These are phyloP conservation scores for Penaeus indicus DNA, from an alignment of 1,140 invertebrate species.

Conservation along the genomic window DNA sequence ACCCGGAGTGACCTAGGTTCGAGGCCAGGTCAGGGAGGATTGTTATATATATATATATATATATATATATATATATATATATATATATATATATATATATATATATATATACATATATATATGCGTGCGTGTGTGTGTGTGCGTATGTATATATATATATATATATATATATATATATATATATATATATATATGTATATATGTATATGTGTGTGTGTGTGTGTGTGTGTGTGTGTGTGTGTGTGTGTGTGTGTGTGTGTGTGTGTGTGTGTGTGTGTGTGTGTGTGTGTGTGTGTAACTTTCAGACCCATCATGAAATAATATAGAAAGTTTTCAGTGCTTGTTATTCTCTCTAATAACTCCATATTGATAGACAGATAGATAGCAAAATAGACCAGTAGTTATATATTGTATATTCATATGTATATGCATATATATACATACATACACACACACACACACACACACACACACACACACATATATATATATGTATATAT, in stretches of 20 bases:
- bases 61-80: conserved; percentile 6
- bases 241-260: conserved; percentile 30
- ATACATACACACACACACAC: conserved; percentile 15
- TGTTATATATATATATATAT: too few relatives aligned
- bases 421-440: conserved; percentile 5
- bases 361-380: neutral
- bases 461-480: neutral
- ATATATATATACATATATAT: neutral
- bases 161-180: neutral
- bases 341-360: neutral
- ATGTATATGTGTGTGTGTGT: conserved; percentile 21
- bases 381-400: neutral
- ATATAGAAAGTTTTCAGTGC: neutral
- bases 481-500: neutral
- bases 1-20: too few relatives aligned
- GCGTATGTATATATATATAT: neutral
- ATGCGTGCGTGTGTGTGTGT: neutral
- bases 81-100: conserved; percentile 1
- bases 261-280: conserved; percentile 20
- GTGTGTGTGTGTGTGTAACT: conserved; percentile 24
- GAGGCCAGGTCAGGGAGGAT: too few relatives aligned
- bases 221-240: conserved; percentile 30
- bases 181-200: neutral
- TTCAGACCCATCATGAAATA: neutral
- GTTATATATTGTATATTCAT: neutral